phyloP scores from a whole-genome alignment of 2,888 invertebrate species.

The Torymus aiolomorphi region DNA sequence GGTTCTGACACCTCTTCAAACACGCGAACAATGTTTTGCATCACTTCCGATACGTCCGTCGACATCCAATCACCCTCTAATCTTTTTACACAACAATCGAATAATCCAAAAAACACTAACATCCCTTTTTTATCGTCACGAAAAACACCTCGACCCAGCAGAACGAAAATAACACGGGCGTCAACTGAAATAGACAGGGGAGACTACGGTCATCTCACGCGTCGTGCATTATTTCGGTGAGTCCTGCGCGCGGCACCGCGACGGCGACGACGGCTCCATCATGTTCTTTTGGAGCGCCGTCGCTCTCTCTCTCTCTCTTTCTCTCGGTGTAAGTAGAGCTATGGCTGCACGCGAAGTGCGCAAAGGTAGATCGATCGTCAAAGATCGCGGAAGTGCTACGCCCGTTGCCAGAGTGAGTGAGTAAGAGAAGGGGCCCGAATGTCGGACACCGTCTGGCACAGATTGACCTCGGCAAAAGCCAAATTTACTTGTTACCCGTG shows the following conservation, averaged over 20 bases:
- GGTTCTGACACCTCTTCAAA: no score
- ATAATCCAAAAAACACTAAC: no score
- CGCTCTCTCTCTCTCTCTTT: background rate
- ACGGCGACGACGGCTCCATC: background rate
- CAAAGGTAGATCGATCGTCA: slow-evolving; percentile 43
- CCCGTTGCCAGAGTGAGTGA: no score
- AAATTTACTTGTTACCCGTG: slow-evolving; percentile 60
- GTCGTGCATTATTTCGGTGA: slow-evolving; percentile 18
- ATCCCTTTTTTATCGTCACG: no score
- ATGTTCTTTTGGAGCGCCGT: slow-evolving; percentile 29
- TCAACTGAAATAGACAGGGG: slow-evolving; percentile 7
- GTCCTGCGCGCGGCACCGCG: background rate
- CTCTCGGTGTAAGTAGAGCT: no score
- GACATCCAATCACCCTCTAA: no score
- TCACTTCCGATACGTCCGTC: no score
- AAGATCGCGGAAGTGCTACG: slow-evolving; percentile 58
- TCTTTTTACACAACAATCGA: no score
- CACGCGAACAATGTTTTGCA: no score
- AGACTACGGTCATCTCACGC: background rate
- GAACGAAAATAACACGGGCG: background rate
- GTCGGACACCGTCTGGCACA: slow-evolving; percentile 59
- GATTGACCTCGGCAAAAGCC: slow-evolving; percentile 59
- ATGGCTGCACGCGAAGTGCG: no score
- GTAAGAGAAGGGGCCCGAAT: slow-evolving; percentile 30
- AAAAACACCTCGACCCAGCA: no score